Evolutionary conservation across 2,113 vertebrate genomes (phyloP), one percentile per base, ranked within the genome.

Genomic region (Chaetodon auriga): DNA sequence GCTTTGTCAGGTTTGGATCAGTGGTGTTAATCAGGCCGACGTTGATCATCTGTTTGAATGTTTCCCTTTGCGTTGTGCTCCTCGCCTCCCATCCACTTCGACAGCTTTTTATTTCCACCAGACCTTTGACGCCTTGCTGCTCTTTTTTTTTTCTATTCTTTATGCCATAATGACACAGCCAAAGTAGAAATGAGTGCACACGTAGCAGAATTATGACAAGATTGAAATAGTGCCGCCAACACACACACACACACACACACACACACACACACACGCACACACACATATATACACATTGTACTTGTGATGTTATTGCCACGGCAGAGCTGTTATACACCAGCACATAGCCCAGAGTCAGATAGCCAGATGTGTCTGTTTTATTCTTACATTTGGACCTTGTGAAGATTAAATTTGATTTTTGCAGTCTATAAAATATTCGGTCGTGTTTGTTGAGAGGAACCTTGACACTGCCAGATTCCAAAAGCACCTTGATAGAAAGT

Each of bases 111-210:
- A 35, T 83, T 53, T 72, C 49, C 41, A 14, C 38, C 58, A 60
- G n/a, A 64, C 68, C 6, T 69, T 38, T 38, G 9, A 60, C 6
- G 13, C 43, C 30, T 79, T 9, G 6, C 46, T 8, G 4, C 5
- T 18, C 62, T 82, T 73, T 85, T 66, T 82, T 73, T 85, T 73
- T 80, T 35, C 4, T 46, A 9, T 57, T 49, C 45, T 72, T 66
- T 63, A 16, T 65, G 19, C 15, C 12, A 48, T 48, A 68, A 51
- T 2, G 0, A 48, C 23, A 36, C 21, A 25, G 72, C 58, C 66
- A 76, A 83, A 72, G 66, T 57, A 25, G 46, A 62, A 46, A 61
- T 19, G 1, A 38, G 51, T 69, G 21, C 25, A 62, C 45, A 58
- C 5, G 45, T 1, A 23, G 45, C 25, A 75, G 43, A 75, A 54